Evolutionary conservation across 2,797 vertebrate genomes (phyloP), one percentile per base, ranked within the genome.

Genomic region (Antrozous pallidus): DNA sequence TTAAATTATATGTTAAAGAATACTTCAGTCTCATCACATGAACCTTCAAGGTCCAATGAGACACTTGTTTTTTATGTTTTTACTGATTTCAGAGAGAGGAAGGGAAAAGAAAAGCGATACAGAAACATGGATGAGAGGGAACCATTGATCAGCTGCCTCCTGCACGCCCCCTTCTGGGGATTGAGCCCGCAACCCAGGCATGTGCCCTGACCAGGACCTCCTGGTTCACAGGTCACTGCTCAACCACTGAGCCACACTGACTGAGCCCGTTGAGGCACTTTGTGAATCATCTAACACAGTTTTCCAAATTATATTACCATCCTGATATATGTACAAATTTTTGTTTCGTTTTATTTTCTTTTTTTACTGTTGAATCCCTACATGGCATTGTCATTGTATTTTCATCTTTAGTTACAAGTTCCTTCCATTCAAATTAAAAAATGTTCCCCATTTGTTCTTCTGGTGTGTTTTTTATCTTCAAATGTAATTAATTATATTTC

Each of bases 1-100:
- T 83, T 14, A 92, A 90, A 74, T 92, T 26, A 51, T 89, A 83
- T 49, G n/a, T 90, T 42, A 80, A 90, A 83, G 33, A 84, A 54
- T 73, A 78, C 45, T 92, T 88, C 22, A 82, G 17, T 56, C 38
- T 95, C 24, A 24, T 61, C 51, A 61, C 70, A 77, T 33, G 65
- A 92, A 73, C 65, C 71, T 87, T 78, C 65, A 83, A 1, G 31
- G 86, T 67, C 24, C 1, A 8, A 36, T 26, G 20, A 93, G 67
- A 18, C 26, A 42, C 11, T 49, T 88, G 26, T 58, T 58, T 58
- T 58, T 58, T 54, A 12, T 58, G 26, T 58, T 58, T 28, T 58
- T 58, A 58, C 26, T 28, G 11, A 58, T 58, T 58, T 58, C 56
- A 58, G 56, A 58, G 26, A 14, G 26, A 58, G 26, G 26, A 28